These are phyloP conservation scores for Deladenus siricidicola DNA, from an alignment of 2,888 invertebrate species.

Conservation along the genomic window DNA sequence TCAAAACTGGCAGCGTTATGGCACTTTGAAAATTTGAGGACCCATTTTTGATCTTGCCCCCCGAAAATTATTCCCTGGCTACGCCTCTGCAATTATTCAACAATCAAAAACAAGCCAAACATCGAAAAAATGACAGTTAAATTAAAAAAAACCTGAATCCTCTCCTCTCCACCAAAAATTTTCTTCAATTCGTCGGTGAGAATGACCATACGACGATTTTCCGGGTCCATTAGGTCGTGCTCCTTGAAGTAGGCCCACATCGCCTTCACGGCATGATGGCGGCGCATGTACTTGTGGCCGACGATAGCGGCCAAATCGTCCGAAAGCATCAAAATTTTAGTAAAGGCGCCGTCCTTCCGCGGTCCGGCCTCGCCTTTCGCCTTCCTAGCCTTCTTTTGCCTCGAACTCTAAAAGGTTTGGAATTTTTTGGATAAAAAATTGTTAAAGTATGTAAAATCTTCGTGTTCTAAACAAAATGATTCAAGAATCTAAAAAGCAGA, in stretches of 20 bases:
- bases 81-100: too few relatives aligned
- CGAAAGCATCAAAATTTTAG: constrained; percentile 22
- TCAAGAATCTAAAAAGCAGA: too few relatives aligned
- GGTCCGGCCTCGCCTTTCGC: constrained; percentile 1
- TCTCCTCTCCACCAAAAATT: constrained; percentile 7
- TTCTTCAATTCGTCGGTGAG: constrained; percentile 15
- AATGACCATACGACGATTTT: constrained; percentile 32
- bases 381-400: not conserved
- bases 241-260: constrained; percentile 43
- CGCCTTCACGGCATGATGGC: constrained; percentile 35
- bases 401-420: too few relatives aligned
- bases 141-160: constrained; percentile 17
- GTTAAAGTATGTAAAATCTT: too few relatives aligned
- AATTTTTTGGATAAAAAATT: too few relatives aligned
- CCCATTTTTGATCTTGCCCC: too few relatives aligned
- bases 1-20: too few relatives aligned
- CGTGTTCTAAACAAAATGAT: too few relatives aligned
- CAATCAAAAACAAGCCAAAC: too few relatives aligned
- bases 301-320: constrained; percentile 21
- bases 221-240: constrained; percentile 39
- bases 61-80: too few relatives aligned
- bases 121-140: not conserved
- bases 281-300: constrained; percentile 21
- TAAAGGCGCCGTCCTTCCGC: constrained; percentile 16
- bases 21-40: too few relatives aligned